These are phyloP conservation scores for Vollenhovia emeryi DNA, from an alignment of 1,140 invertebrate genomes.

Conservation along the genomic window DNA sequence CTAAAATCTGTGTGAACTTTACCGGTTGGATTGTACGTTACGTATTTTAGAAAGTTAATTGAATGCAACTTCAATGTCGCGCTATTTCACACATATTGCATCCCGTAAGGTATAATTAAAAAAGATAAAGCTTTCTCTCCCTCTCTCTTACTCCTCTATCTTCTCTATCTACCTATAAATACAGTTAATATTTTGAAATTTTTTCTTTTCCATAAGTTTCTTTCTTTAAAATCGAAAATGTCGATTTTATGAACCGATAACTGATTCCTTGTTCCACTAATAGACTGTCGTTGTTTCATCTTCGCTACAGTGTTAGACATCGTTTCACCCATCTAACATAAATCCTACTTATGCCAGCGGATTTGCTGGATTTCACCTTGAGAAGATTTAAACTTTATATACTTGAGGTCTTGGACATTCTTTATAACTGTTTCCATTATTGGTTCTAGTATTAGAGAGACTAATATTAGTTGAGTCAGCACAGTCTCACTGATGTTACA, in stretches of 20 bases:
- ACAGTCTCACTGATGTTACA: not conserved
- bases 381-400: conserved; percentile 68
- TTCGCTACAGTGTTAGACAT: conserved; percentile 17
- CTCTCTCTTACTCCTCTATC: not conserved
- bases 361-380: conserved; percentile 51
- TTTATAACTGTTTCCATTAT: conserved; percentile 31
- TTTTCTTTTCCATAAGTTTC: not conserved
- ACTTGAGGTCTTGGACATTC: conserved; percentile 36
- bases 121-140: conserved; percentile 6
- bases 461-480: conserved; percentile 14
- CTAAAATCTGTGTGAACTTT: conserved; percentile 40
- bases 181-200: not conserved
- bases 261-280: not conserved
- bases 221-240: not conserved
- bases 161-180: not conserved
- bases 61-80: conserved; percentile 12
- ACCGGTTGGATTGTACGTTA: conserved; percentile 9
- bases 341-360: conserved; percentile 64
- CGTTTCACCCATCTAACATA: conserved; percentile 45
- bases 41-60: conserved; percentile 36
- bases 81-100: not conserved
- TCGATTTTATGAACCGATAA: not conserved
- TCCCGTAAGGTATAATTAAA: conserved; percentile 20
- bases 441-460: not conserved
- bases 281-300: not conserved